A percentile compares a stretch with the other conserved stretches of the same genome.
Evolutionary conservation across 53 echinoderm and acorn worm species (phyloP).

Genomic region (Actinopyga echinites): DNA sequence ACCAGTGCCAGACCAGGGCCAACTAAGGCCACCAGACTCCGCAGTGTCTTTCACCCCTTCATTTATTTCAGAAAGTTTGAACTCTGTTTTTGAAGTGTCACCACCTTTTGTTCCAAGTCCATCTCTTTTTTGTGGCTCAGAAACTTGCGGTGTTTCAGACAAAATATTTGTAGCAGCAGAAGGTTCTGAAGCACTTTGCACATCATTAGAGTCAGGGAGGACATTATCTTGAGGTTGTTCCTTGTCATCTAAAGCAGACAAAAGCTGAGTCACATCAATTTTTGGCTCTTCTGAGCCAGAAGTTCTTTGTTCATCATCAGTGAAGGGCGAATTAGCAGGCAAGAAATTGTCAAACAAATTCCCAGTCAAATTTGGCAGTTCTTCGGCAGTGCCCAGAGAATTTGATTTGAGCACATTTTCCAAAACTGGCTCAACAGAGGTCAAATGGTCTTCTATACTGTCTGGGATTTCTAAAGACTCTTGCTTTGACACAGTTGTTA

Average conservation of each 20-base stretch:
- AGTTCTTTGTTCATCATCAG: constrained; percentile 39
- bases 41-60: neutral
- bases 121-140: neutral
- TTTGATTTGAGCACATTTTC: constrained; percentile 27
- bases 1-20: constrained; percentile 21
- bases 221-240: neutral
- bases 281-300: constrained; percentile 31
- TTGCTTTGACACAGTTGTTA: neutral
- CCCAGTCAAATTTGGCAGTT: constrained; percentile 38
- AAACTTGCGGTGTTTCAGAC: neutral
- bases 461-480: constrained; percentile 43
- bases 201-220: too few species aligned
- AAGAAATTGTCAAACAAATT: constrained; percentile 40
- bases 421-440: constrained; percentile 11
- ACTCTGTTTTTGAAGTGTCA: too few species aligned
- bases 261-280: constrained; percentile 22
- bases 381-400: constrained; percentile 12
- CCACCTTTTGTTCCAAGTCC: too few species aligned
- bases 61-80: too few species aligned
- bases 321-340: constrained; percentile 43
- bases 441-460: constrained; percentile 31
- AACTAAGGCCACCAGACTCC: neutral
- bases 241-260: constrained; percentile 30
- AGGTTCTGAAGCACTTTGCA: neutral
- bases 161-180: neutral